Conservation (phyloP, 2,797 vertebrate genomes). For the Hippoglossus hippoglossus region DNA sequence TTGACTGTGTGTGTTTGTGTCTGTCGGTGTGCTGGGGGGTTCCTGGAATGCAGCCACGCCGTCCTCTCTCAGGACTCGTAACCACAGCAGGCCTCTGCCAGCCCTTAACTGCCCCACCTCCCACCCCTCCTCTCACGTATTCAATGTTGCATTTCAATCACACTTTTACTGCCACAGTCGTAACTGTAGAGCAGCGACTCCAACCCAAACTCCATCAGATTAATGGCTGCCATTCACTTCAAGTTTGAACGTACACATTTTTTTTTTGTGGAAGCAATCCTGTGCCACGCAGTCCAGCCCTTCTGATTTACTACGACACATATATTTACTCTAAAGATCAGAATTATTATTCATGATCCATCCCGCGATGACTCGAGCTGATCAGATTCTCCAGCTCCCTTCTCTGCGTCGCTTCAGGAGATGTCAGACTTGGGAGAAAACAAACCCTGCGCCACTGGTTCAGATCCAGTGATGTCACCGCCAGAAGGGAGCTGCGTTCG, state of each 20-base stretch:
- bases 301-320: constrained; percentile 48
- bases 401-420: constrained; percentile 60
- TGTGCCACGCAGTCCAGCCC: no score
- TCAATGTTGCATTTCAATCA: constrained; percentile 82
- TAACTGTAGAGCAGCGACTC: constrained; percentile 64
- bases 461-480: constrained; percentile 44
- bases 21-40: constrained; percentile 35
- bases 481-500: constrained; percentile 43
- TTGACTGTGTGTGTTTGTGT: constrained; percentile 42
- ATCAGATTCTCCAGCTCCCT: constrained; percentile 47
- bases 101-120: constrained; percentile 60
- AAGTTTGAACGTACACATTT: constrained; percentile 7
- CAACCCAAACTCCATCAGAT: constrained; percentile 65
- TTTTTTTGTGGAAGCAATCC: not conserved
- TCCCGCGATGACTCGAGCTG: constrained; percentile 18
- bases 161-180: constrained; percentile 72
- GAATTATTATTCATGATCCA: constrained; percentile 50
- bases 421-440: constrained; percentile 59
- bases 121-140: constrained; percentile 49
- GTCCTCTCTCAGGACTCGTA: constrained; percentile 83
- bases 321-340: constrained; percentile 52
- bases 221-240: constrained; percentile 53
- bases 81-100: constrained; percentile 81
- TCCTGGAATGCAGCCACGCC: constrained; percentile 81
- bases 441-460: constrained; percentile 49